These are phyloP conservation scores for Melieria omissa DNA, from an alignment of 2,888 invertebrate species.

Conservation along the genomic window DNA sequence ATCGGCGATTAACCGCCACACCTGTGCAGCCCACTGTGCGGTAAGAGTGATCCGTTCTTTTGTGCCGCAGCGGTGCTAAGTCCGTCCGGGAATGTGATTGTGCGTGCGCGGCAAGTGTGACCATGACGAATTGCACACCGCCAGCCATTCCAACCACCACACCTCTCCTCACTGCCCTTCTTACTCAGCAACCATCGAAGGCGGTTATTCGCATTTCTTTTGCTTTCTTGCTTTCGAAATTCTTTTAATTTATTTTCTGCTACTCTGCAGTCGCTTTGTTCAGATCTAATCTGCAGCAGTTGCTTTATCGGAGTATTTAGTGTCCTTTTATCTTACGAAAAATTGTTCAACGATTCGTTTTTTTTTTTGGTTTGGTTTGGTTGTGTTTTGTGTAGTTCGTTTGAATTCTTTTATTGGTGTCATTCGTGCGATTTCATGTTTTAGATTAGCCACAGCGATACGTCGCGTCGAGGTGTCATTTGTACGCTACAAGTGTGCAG, in stretches of 20 bases:
- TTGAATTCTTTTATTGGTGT: constrained; percentile 3
- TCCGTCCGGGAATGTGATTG: no score
- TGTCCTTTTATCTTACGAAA: constrained; percentile 37
- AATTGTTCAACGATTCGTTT: no score
- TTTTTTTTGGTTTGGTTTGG: no score
- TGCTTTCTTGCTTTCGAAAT: background rate
- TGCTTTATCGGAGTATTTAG: constrained; percentile 37
- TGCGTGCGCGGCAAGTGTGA: constrained; percentile 40
- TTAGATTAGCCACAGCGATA: constrained; percentile 21
- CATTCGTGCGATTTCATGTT: constrained; percentile 31
- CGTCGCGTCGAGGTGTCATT: no score
- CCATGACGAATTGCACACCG: constrained; percentile 54
- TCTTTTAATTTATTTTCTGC: constrained; percentile 7
- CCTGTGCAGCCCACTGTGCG: no score
- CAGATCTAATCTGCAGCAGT: constrained; percentile 30
- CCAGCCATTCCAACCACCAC: background rate
- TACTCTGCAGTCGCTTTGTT: background rate
- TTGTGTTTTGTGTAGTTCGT: no score
- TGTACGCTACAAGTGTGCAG: no score
- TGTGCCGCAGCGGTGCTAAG: no score
- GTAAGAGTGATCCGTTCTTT: no score
- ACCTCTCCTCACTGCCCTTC: constrained; percentile 4
- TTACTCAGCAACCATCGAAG: background rate
- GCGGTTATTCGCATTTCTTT: background rate
- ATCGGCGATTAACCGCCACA: no score